These are phyloP conservation scores for Anthoscopus minutus DNA, from an alignment of 2,113 vertebrate genomes.

Conservation along the genomic window DNA sequence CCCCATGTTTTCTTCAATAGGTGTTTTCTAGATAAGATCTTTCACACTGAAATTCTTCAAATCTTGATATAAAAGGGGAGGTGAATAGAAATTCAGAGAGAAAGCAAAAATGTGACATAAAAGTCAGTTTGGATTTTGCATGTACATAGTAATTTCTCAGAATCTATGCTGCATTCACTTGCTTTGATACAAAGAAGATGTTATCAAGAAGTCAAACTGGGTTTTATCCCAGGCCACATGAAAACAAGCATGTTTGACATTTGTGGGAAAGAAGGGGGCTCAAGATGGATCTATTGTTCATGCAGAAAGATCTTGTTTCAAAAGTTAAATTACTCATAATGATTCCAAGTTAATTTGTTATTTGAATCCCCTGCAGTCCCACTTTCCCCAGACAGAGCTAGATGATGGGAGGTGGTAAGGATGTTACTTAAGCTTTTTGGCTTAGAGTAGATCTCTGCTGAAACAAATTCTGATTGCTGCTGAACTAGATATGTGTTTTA, in stretches of 20 bases:
- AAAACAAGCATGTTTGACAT: background rate
- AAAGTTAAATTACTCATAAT: background rate
- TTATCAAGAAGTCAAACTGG: background rate
- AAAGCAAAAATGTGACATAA: background rate
- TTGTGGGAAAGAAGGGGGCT: slow-evolving; percentile 22
- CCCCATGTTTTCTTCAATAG: accelerated
- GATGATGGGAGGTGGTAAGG: background rate
- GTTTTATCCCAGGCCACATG: background rate
- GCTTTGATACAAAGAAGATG: background rate
- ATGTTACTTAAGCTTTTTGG: background rate
- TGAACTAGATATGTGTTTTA: background rate
- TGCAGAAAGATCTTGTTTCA: slow-evolving; percentile 35
- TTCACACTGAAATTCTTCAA: background rate
- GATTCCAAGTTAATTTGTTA: slow-evolving; percentile 30
- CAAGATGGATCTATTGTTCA: background rate
- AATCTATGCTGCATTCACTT: background rate
- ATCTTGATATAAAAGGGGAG: background rate
- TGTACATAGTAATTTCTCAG: background rate
- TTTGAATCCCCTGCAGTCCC: background rate
- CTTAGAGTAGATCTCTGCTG: background rate
- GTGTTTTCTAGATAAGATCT: background rate
- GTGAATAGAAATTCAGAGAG: background rate
- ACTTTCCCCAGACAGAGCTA: background rate
- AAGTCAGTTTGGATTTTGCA: background rate
- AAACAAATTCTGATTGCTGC: background rate